Conservation (phyloP, 1,140 invertebrate genomes). For the Aphaenogaster ashmeadi region DNA sequence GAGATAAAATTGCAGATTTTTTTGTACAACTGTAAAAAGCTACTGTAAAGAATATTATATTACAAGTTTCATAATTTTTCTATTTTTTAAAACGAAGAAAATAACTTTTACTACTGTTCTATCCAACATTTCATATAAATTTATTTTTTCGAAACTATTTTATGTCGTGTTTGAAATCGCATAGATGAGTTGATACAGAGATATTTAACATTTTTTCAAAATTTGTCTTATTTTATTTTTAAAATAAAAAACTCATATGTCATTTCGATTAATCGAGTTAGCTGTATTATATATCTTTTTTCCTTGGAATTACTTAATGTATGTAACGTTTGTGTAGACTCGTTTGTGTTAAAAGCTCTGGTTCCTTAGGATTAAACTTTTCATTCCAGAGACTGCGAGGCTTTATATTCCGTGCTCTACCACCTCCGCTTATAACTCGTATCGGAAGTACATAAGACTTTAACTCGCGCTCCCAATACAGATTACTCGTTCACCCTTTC, state of each 20-base stretch:
- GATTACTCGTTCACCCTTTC: constrained; percentile 61
- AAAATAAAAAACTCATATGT: not conserved
- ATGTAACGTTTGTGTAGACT: constrained; percentile 15
- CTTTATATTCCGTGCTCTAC: constrained; percentile 51
- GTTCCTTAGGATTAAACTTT: constrained; percentile 68
- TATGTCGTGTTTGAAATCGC: not conserved
- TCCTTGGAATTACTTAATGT: not conserved
- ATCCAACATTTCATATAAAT: not conserved
- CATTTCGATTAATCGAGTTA: not conserved
- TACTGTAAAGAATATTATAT: not conserved
- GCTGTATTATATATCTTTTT: constrained; percentile 5
- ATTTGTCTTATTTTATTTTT: not conserved
- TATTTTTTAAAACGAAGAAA: not conserved
- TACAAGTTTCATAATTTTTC: not conserved
- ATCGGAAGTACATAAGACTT: constrained; percentile 70
- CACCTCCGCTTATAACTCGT: constrained; percentile 44
- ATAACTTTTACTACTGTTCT: not conserved
- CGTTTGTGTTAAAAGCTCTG: constrained; percentile 26
- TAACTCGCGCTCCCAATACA: constrained; percentile 71
- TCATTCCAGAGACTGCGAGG: constrained; percentile 16
- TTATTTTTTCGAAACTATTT: not conserved
- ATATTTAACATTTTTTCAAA: not conserved
- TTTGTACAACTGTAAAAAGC: not conserved
- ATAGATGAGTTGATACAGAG: not conserved
- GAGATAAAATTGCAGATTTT: not conserved